A percentile compares a stretch with the other conserved stretches of the same genome.
Evolutionary conservation across 2,888 invertebrate species (phyloP).

Genomic region (Drosophila meridiana): DNA sequence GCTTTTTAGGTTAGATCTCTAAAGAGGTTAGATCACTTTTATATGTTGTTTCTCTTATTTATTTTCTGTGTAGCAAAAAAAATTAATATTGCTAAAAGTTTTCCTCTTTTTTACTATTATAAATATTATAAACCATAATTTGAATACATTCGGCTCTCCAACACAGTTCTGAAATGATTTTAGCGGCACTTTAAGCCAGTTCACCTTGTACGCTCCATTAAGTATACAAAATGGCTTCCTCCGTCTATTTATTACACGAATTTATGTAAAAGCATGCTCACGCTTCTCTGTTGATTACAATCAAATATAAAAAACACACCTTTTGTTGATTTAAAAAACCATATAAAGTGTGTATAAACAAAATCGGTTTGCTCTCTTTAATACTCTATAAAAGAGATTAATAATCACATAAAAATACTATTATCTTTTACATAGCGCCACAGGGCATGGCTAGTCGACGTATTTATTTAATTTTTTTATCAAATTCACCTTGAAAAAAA

Average conservation of each 20-base stretch:
- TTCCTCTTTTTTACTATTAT: too few species aligned
- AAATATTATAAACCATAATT: too few species aligned
- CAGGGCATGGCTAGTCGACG: slow-evolving; percentile 9
- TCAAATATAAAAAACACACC: slow-evolving; percentile 1
- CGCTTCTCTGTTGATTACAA: not conserved
- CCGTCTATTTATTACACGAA: not conserved
- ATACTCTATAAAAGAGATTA: not conserved
- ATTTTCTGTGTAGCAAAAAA: not conserved
- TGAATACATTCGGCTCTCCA: not conserved
- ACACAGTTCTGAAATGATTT: not conserved
- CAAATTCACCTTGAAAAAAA: slow-evolving; percentile 74
- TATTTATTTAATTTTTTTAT: slow-evolving; percentile 45
- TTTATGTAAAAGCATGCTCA: not conserved
- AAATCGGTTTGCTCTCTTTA: not conserved
- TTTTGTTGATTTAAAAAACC: not conserved
- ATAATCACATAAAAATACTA: too few species aligned
- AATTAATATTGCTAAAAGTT: too few species aligned
- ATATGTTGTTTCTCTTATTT: not conserved
- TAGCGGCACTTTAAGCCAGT: slow-evolving; percentile 15
- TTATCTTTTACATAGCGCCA: slow-evolving; percentile 4
- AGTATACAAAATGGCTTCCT: slow-evolving; percentile 28
- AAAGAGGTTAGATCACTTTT: too few species aligned
- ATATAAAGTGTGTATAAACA: not conserved
- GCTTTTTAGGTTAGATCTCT: too few species aligned
- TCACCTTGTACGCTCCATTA: slow-evolving; percentile 38